phyloP scores from a whole-genome alignment of 2,888 invertebrate species.

The Endomychus coccineus region DNA sequence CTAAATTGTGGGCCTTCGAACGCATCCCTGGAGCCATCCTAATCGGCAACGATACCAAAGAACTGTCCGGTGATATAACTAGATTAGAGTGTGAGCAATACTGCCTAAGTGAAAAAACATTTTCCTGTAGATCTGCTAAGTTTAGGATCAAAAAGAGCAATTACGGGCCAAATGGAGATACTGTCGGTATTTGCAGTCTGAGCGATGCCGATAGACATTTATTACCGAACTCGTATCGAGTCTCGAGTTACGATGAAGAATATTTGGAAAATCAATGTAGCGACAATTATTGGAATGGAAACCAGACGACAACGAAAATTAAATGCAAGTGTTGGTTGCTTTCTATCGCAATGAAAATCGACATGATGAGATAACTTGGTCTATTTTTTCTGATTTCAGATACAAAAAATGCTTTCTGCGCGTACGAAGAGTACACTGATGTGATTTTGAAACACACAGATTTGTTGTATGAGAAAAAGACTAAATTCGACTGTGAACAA shows the following conservation, averaged over 20 bases:
- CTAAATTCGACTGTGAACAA: constrained; percentile 49
- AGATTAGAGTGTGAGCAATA: constrained; percentile 61
- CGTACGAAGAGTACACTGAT: constrained; percentile 69
- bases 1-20: constrained; percentile 66
- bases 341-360: too few species aligned
- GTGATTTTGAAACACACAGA: constrained; percentile 60
- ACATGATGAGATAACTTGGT: too few species aligned
- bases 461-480: constrained; percentile 44
- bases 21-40: constrained; percentile 67
- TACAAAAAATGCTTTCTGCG: constrained; percentile 54
- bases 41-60: constrained; percentile 57
- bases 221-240: constrained; percentile 69
- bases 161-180: constrained; percentile 15
- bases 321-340: too few species aligned
- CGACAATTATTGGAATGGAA: constrained; percentile 23
- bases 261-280: constrained; percentile 80
- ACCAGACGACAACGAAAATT: too few species aligned
- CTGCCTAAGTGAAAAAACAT: constrained; percentile 49
- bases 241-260: constrained; percentile 66
- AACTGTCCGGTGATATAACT: constrained; percentile 53
- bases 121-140: constrained; percentile 51
- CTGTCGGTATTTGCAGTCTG: constrained; percentile 59
- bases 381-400: constrained; percentile 5
- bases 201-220: constrained; percentile 67
- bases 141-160: constrained; percentile 36